Conservation (phyloP, 2,888 invertebrate genomes). For the Chymomyza fuscimana region DNA sequence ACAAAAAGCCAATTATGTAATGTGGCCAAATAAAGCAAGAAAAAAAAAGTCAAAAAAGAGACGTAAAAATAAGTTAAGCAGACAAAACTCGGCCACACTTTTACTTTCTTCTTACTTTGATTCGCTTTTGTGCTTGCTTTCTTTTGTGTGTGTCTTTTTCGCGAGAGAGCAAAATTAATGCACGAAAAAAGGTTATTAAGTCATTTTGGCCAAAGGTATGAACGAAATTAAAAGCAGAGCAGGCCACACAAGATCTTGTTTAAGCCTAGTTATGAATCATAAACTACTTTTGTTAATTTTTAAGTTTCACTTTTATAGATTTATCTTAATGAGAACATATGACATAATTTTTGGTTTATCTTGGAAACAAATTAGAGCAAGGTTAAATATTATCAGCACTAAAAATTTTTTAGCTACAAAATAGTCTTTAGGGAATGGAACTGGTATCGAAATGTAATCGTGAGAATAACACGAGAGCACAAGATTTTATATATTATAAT, state of each 20-base stretch:
- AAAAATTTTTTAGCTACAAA: background rate
- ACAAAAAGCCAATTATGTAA: conserved; percentile 64
- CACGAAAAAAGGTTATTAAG: conserved; percentile 1
- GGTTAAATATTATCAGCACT: background rate
- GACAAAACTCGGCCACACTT: conserved; percentile 50
- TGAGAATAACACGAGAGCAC: too few relatives aligned
- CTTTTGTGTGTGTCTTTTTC: background rate
- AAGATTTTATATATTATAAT: too few relatives aligned
- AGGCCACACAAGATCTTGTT: background rate
- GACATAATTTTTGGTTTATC: background rate
- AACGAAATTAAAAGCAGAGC: background rate
- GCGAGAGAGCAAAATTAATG: background rate
- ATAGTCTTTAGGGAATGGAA: too few relatives aligned
- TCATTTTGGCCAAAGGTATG: background rate
- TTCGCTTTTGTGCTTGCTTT: conserved; percentile 6
- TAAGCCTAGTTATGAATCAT: background rate
- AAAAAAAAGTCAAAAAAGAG: conserved; percentile 17
- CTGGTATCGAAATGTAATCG: too few relatives aligned
- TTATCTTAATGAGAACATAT: background rate
- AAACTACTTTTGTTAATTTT: background rate
- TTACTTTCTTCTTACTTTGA: conserved; percentile 65
- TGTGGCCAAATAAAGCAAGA: conserved; percentile 34
- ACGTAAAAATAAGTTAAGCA: conserved; percentile 22
- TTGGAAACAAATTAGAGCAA: background rate
- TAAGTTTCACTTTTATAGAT: background rate